Evolutionary conservation across 2,797 vertebrate genomes (phyloP), one percentile per base, ranked within the genome.

Genomic region (Caiman crocodilus): DNA sequence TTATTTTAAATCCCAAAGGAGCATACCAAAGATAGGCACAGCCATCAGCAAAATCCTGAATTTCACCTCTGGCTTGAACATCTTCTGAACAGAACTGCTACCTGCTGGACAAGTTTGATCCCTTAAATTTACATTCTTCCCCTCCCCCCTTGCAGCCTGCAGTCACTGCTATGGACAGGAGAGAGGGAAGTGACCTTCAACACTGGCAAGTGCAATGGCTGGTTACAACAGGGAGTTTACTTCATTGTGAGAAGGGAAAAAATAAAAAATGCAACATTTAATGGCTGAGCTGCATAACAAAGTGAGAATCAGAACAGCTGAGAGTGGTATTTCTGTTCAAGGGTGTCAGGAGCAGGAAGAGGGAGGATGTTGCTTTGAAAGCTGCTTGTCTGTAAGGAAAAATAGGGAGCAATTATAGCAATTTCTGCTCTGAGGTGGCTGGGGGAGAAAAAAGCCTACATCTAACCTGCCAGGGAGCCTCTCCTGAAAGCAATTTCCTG

Each of bases 301-400:
- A 79, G 18, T 6, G 5, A 64, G 88, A 88, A 50, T 11, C 14
- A 60, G 63, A 67, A 65, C n/a, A 17, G 16, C 64, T 65, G 64
- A 87, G 9, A 86, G 82, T 0, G 0, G 55, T 42, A 4, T 4
- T 42, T 30, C 83, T 77, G n/a, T 18, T 73, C 65, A 58, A 26
- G 14, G 57, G 16, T 82, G n/a, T 80, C 69, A 94, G 84, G 86
- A 18, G 5, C 57, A 86, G 30, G 28, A 92, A 78, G 18, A 82
- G 30, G 76, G 85, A 64, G 58, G 2, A 85, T 64, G 79, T 61
- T 0, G 5, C 86, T 90, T 76, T 86, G 77, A 89, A 89, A 88
- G 61, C 20, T 93, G 17, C 21, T 86, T 84, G 42, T 85, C 89
- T 89, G 69, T 42, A 91, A 87, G n/a, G 18, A 90, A 89, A 94